Percentiles rank a stretch among this genome's conserved stretches.
Evolutionary conservation across 1,140 invertebrate species (phyloP).

Genomic region (Pentalonia nigronervosa): DNA sequence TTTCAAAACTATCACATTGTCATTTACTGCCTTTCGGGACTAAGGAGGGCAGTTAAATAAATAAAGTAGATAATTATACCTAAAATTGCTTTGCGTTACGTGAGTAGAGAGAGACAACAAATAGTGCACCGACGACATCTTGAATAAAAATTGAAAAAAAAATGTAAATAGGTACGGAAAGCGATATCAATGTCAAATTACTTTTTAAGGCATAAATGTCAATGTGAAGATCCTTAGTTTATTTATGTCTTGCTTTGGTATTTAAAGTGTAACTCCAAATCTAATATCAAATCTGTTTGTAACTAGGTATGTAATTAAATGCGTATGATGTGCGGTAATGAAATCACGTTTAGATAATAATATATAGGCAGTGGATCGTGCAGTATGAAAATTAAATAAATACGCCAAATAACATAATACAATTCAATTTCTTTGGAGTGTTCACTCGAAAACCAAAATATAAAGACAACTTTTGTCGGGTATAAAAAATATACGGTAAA

Average conservation of each 20-base stretch:
- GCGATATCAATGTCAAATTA: too few relatives aligned
- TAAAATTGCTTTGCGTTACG: not conserved
- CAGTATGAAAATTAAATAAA: not conserved
- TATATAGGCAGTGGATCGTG: too few relatives aligned
- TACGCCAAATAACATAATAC: not conserved
- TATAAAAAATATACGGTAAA: not conserved
- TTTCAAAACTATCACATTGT: too few relatives aligned
- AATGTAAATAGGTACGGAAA: not conserved
- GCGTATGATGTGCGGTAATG: not conserved
- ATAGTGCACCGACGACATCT: not conserved
- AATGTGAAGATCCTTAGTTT: too few relatives aligned
- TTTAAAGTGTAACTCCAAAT: not conserved
- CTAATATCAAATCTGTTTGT: not conserved
- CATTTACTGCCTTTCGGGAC: too few relatives aligned
- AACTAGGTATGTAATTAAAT: not conserved
- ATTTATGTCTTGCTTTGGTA: too few relatives aligned
- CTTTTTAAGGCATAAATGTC: too few relatives aligned
- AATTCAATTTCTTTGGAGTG: not conserved
- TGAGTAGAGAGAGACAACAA: not conserved
- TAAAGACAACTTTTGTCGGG: not conserved
- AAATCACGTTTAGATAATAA: not conserved
- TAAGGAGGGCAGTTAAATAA: too few relatives aligned
- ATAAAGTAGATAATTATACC: not conserved
- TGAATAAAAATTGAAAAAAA: not conserved
- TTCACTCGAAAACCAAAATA: not conserved